Percentiles rank a stretch among this genome's conserved stretches.
Conservation (phyloP, 1,140 invertebrate species). For the Trialeurodes vaporariorum region DNA sequence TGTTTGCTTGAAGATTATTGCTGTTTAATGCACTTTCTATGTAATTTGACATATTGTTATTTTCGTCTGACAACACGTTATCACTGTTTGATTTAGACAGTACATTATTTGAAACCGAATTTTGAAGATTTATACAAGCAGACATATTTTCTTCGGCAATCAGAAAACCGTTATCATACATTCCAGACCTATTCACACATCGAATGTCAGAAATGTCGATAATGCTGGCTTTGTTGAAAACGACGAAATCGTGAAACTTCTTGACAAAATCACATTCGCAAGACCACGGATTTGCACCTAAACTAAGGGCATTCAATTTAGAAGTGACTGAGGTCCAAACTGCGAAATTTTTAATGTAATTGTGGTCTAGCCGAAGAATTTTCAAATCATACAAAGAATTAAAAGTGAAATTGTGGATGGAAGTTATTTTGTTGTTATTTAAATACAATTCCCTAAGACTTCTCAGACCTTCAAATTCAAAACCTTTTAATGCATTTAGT, state of each 20-base stretch:
- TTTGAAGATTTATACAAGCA: slow-evolving; percentile 21
- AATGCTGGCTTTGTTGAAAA: slow-evolving; percentile 45
- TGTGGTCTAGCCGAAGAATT: slow-evolving; percentile 62
- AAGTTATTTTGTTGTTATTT: slow-evolving; percentile 52
- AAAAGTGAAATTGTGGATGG: slow-evolving; percentile 68
- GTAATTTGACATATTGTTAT: slow-evolving; percentile 29
- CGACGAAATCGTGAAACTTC: slow-evolving; percentile 64
- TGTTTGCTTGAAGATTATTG: slow-evolving; percentile 42
- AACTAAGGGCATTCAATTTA: slow-evolving; percentile 50
- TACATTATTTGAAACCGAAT: neutral
- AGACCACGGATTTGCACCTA: slow-evolving; percentile 73
- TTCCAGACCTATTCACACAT: slow-evolving; percentile 48
- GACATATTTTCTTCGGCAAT: slow-evolving; percentile 32
- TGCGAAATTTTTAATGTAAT: slow-evolving; percentile 55
- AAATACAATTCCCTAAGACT: slow-evolving; percentile 49
- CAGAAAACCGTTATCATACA: slow-evolving; percentile 43
- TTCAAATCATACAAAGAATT: slow-evolving; percentile 52
- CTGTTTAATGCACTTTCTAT: slow-evolving; percentile 44
- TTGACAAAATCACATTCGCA: slow-evolving; percentile 76
- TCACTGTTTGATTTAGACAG: neutral
- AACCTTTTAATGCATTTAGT: slow-evolving; percentile 59
- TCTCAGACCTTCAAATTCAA: slow-evolving; percentile 66
- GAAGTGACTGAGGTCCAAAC: slow-evolving; percentile 61
- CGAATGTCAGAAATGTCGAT: slow-evolving; percentile 47
- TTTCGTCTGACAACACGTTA: neutral